A percentile compares a stretch with the other conserved stretches of the same genome.
These are phyloP conservation scores for Bergia puertoricense DNA, from an alignment of 92 coral and sea anemone genomes.

Conservation along the genomic window DNA sequence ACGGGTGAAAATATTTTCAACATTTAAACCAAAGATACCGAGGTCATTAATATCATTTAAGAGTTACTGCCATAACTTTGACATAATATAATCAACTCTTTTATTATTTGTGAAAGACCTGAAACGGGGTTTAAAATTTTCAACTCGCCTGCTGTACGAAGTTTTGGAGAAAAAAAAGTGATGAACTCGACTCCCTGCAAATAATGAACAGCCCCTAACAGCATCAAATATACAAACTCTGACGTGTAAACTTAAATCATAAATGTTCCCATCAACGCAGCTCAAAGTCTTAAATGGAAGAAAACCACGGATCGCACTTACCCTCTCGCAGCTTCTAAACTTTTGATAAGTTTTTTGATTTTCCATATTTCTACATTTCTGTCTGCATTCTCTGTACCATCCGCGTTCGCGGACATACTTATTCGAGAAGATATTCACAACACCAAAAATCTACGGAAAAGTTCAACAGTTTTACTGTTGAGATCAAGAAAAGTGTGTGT, in stretches of 20 bases:
- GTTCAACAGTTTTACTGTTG: neutral
- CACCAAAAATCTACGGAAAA: neutral
- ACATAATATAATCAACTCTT: too few relatives aligned
- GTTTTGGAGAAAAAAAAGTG: too few relatives aligned
- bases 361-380: constrained; percentile 99
- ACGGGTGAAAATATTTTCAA: too few relatives aligned
- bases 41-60: too few relatives aligned
- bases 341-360: constrained; percentile 93
- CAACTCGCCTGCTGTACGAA: too few relatives aligned
- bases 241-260: neutral
- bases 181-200: too few relatives aligned
- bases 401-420: constrained; percentile 46
- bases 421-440: neutral
- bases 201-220: too few relatives aligned
- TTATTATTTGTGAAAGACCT: too few relatives aligned
- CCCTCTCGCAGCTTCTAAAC: constrained; percentile 99
- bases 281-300: neutral
- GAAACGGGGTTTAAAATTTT: too few relatives aligned
- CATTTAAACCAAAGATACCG: too few relatives aligned
- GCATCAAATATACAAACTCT: too few relatives aligned
- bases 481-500: neutral
- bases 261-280: neutral
- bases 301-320: constrained; percentile 29
- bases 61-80: too few relatives aligned
- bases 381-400: constrained; percentile 92